Percentiles rank a stretch among this genome's conserved stretches.
Conservation (phyloP, 2,888 invertebrate species). For the Coelopa pilipes region DNA sequence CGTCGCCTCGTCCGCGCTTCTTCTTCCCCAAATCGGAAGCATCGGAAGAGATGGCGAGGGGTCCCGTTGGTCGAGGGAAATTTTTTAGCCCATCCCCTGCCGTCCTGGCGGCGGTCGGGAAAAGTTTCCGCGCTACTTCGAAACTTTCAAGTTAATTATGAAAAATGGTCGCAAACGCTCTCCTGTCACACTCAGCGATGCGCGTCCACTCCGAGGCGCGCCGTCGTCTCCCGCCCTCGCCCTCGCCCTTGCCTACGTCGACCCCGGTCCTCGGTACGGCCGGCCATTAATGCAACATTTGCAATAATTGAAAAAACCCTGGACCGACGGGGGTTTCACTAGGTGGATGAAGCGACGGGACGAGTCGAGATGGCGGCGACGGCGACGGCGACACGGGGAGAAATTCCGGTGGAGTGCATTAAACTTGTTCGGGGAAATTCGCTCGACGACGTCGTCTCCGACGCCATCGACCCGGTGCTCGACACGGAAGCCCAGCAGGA, state of each 20-base stretch:
- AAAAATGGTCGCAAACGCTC: conserved; percentile 35
- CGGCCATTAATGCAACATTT: conserved; percentile 18
- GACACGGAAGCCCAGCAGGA: no score
- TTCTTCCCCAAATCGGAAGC: not conserved
- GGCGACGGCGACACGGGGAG: not conserved
- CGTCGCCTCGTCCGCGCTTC: not conserved
- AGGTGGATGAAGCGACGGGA: not conserved
- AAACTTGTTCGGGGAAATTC: no score
- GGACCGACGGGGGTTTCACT: not conserved
- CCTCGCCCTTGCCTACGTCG: no score
- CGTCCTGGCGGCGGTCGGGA: not conserved
- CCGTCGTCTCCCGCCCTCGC: not conserved
- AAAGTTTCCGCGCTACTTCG: not conserved
- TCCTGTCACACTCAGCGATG: conserved; percentile 23
- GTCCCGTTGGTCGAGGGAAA: not conserved
- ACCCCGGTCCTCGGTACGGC: not conserved
- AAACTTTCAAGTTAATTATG: conserved; percentile 40
- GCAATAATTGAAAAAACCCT: conserved; percentile 20
- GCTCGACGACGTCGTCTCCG: not conserved
- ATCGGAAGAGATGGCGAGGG: not conserved
- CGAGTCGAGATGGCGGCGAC: not conserved
- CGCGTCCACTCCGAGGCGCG: not conserved
- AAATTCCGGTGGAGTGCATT: not conserved
- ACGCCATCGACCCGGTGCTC: no score
- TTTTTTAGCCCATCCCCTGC: not conserved